Percentiles rank a stretch among this genome's conserved stretches.
Conservation (phyloP, 2,113 vertebrate species). For the Neolamprologus falcicula region DNA sequence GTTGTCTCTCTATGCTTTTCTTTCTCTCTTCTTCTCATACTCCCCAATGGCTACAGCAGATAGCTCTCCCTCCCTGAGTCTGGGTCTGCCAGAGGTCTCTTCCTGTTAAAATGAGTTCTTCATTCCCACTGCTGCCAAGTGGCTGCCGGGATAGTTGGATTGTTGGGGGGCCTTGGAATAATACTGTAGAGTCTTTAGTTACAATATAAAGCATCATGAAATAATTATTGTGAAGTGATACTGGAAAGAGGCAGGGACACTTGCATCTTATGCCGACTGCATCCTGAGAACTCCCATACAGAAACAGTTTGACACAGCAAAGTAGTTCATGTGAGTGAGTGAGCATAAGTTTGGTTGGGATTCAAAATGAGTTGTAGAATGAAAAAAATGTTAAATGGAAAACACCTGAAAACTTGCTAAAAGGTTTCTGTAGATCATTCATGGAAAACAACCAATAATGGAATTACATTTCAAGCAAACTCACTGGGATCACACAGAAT, state of each 20-base stretch:
- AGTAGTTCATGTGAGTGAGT: background rate
- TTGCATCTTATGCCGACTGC: background rate
- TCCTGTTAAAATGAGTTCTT: background rate
- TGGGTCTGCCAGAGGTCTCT: background rate
- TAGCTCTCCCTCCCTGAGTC: background rate
- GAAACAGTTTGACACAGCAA: background rate
- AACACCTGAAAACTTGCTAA: background rate
- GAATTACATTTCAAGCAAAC: background rate
- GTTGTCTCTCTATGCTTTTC: background rate
- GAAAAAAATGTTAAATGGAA: background rate
- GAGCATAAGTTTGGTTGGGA: background rate
- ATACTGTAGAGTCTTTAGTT: background rate
- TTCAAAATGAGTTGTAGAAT: background rate
- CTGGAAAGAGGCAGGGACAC: background rate
- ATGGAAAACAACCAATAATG: background rate
- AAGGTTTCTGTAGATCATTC: background rate
- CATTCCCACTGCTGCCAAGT: background rate
- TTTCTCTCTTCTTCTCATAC: background rate
- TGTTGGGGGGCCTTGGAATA: background rate
- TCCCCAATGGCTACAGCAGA: background rate
- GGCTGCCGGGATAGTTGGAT: background rate
- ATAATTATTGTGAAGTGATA: background rate
- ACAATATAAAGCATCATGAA: background rate
- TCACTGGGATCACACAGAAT: background rate
- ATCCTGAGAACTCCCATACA: background rate